Evolutionary conservation across 2,797 vertebrate species (phyloP).

Genomic region (Siniperca obscura): DNA sequence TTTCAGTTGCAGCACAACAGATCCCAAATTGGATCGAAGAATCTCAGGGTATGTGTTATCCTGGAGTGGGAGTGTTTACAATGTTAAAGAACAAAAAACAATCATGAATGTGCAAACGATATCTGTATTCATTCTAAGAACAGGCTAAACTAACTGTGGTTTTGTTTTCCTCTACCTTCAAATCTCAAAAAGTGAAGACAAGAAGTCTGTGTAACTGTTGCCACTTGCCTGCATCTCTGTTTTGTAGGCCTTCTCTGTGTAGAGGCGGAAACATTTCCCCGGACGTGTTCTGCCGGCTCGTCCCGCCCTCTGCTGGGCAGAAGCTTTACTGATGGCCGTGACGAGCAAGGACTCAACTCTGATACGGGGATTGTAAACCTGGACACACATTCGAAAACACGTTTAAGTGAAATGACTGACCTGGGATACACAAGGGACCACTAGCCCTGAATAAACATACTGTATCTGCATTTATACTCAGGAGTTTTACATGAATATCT

Average conservation of each 20-base stretch:
- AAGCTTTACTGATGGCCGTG: constrained; percentile 98
- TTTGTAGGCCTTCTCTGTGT: constrained; percentile 99
- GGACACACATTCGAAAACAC: constrained; percentile 43
- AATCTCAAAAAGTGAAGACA: constrained; percentile 9
- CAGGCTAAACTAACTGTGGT: neutral
- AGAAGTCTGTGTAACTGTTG: neutral
- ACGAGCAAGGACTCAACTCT: constrained; percentile 97
- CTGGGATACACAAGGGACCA: neutral
- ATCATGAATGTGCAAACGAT: neutral
- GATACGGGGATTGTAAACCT: constrained; percentile 99
- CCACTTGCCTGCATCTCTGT: constrained; percentile 97
- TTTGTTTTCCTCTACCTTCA: neutral
- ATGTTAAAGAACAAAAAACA: neutral
- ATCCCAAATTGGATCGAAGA: constrained; percentile 97
- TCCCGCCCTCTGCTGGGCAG: constrained; percentile 97
- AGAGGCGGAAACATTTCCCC: constrained; percentile 97
- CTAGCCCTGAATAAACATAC: neutral
- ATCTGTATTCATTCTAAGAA: neutral
- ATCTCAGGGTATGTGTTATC: constrained; percentile 99
- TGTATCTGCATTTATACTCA: neutral
- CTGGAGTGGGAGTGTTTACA: constrained; percentile 71
- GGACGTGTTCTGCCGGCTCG: constrained; percentile 97
- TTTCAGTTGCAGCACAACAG: constrained; percentile 97
- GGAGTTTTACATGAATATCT: neutral
- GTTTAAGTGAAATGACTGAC: neutral